A percentile compares a stretch with the other conserved stretches of the same genome.
phyloP scores from a whole-genome alignment of 2,888 invertebrate species.

The Malacosoma neustria region DNA sequence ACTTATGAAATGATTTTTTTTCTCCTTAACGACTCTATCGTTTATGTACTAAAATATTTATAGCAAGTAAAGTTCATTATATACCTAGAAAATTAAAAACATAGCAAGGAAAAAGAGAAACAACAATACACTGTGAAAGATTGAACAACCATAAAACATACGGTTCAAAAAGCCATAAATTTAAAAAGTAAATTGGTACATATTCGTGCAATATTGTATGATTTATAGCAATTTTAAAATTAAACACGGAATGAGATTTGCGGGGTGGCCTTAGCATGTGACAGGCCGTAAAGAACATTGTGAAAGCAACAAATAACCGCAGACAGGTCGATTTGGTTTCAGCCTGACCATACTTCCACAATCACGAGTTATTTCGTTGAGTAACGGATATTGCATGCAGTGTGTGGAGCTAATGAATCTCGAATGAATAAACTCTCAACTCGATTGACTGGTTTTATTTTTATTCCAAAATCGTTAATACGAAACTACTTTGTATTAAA shows the following conservation, averaged over 20 bases:
- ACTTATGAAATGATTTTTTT: too few species aligned
- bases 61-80: too few species aligned
- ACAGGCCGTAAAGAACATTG: neutral
- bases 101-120: too few species aligned
- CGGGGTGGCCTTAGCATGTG: neutral
- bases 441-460: conserved; percentile 31
- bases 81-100: too few species aligned
- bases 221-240: neutral
- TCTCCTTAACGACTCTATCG: too few species aligned
- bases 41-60: too few species aligned
- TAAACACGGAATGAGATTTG: neutral
- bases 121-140: too few species aligned
- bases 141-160: neutral
- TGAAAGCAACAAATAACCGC: neutral
- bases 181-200: neutral
- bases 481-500: too few species aligned
- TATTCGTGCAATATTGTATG: neutral
- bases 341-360: conserved; percentile 3
- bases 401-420: too few species aligned
- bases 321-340: neutral
- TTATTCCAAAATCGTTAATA: too few species aligned
- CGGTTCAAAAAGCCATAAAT: neutral
- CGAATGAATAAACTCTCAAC: conserved; percentile 35
- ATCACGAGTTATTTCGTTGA: conserved; percentile 17
- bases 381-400: conserved; percentile 39